Evolutionary conservation across 1,140 invertebrate species (phyloP).

Genomic region (Drosophila obscura): DNA sequence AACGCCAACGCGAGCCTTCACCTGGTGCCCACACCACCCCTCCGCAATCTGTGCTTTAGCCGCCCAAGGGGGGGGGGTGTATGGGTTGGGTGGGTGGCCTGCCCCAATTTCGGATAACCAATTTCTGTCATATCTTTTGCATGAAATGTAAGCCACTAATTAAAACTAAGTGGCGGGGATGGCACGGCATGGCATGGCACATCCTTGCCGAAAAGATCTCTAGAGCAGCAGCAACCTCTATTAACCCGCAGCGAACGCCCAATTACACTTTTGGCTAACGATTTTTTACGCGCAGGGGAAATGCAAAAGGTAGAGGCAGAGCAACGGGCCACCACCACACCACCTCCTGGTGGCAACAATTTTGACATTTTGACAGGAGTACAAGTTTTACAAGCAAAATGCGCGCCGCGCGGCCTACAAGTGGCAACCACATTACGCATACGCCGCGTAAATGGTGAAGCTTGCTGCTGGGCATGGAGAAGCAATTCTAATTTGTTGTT

Average conservation of each 20-base stretch:
- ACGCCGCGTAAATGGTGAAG: slow-evolving; percentile 38
- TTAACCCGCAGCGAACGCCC: slow-evolving; percentile 72
- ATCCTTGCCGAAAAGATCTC: slow-evolving; percentile 52
- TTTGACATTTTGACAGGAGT: slow-evolving; percentile 75
- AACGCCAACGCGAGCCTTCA: no score
- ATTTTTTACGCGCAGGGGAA: slow-evolving; percentile 48
- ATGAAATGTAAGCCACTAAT: slow-evolving; percentile 73
- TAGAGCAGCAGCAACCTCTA: slow-evolving; percentile 56
- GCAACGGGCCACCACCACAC: no score
- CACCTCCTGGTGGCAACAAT: slow-evolving; percentile 31
- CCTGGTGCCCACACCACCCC: no score
- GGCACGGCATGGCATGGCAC: slow-evolving; percentile 20
- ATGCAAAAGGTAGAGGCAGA: slow-evolving; percentile 4
- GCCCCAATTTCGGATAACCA: slow-evolving; percentile 39
- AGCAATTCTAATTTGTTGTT: slow-evolving; percentile 72
- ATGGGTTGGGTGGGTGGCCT: no score
- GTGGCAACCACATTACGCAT: slow-evolving; percentile 62
- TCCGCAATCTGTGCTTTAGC: no score
- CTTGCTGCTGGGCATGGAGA: slow-evolving; percentile 5
- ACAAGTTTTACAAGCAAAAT: slow-evolving; percentile 61
- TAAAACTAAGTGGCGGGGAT: slow-evolving; percentile 73
- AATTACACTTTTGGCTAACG: slow-evolving; percentile 72
- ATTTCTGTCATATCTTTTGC: slow-evolving; percentile 51
- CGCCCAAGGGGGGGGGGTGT: no score
- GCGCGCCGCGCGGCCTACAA: slow-evolving; percentile 5